Base-by-base conservation (phyloP, 2,888 invertebrate species). In the Nasonovia ribisnigri region DNA sequence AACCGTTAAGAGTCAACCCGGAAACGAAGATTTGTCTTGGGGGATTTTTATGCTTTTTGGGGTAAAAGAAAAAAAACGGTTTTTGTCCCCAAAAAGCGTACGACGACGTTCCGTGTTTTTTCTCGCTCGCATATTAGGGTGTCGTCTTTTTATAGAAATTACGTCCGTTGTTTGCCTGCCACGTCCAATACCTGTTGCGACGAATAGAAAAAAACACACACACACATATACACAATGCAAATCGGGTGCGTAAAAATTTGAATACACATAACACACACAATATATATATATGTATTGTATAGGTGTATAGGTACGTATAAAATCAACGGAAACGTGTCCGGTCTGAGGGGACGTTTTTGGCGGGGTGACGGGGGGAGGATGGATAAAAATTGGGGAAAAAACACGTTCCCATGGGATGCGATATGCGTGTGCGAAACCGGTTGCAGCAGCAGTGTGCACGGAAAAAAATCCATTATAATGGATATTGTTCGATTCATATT, bases 241-340 rank as follows among this genome's bases (percentile, higher is more conserved):
- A 92, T 92, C 92, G 67, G 89, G 51, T 43, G 77, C 42, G 92
- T 54, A 90, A 90, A 93, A 93, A 93, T 93, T 93, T 93, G 93
- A 93, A 93, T 93, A 93, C 84, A 43, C 43, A 43, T 43, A 26
- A 43, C 42, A 26, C 57, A n/a, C 48, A n/a, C 43, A 24, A 2
- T 29, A 60, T 60, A 60, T 36, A 6, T 77, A 46, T 13, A 84
- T 43, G 11, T 86, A 86, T 29, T 46, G 29, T 86, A 48, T 86
- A 46, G 77, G 36, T 77, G 77, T 77, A 77, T 77, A 77, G 77
- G n/a, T 67, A 67, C 42, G 36, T 51, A 77, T 36, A 57, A 93
- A 90, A 93, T 93, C 90, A 89, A 93, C 93, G 93, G 93, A 93
- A 93, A 93, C 93, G 93, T 93, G 93, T 93, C 93, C 93, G 93